These are phyloP conservation scores for Diachasmimorpha longicaudata DNA, from an alignment of 1,140 invertebrate genomes.

Conservation along the genomic window DNA sequence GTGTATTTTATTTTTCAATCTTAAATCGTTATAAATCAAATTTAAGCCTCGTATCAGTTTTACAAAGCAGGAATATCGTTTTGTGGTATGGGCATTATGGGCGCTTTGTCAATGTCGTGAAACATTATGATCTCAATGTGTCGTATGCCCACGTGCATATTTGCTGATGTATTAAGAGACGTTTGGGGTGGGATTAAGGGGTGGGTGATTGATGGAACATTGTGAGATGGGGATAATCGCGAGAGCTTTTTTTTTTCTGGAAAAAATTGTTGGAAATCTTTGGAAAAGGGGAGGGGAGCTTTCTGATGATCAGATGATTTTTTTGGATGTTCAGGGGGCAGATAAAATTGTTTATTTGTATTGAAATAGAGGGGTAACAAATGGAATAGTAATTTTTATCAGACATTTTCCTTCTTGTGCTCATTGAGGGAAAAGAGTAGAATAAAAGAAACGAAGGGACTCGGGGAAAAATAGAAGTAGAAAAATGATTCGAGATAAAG, in stretches of 20 bases:
- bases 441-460: neutral
- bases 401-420: no score
- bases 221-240: no score
- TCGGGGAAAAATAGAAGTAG: neutral
- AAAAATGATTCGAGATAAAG: neutral
- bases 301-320: no score
- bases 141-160: slow-evolving; percentile 22
- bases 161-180: neutral
- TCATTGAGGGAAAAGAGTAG: neutral
- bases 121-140: slow-evolving; percentile 53
- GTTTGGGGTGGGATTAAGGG: no score
- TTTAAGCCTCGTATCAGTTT: slow-evolving; percentile 34
- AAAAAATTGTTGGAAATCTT: no score
- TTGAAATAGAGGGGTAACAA: no score
- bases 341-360: no score
- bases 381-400: no score
- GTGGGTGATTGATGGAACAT: no score
- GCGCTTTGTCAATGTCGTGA: slow-evolving; percentile 50
- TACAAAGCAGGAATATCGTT: slow-evolving; percentile 23
- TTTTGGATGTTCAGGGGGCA: no score
- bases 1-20: slow-evolving; percentile 47
- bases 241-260: no score
- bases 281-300: no score
- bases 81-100: slow-evolving; percentile 38
- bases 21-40: slow-evolving; percentile 56